These are phyloP conservation scores for Burhinus oedicnemus DNA, from an alignment of 2,113 vertebrate species.

Conservation along the genomic window DNA sequence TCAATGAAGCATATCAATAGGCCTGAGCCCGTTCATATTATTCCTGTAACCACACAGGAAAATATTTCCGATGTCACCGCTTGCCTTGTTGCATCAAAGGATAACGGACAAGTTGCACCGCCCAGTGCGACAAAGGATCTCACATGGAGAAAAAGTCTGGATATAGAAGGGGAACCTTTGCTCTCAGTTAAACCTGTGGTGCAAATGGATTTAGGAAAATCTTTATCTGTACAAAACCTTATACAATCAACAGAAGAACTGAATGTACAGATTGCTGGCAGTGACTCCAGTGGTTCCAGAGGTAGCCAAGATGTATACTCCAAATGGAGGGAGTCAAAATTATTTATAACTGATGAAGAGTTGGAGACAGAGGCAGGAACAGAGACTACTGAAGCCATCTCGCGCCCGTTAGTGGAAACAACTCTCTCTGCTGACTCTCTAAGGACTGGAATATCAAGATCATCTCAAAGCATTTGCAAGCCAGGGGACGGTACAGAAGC, in stretches of 20 bases:
- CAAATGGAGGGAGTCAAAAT: constrained; percentile 91
- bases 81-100: constrained; percentile 81
- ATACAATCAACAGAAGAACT: constrained; percentile 83
- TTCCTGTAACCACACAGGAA: constrained; percentile 78
- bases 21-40: constrained; percentile 75
- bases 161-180: constrained; percentile 86
- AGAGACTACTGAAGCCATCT: constrained; percentile 81
- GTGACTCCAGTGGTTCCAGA: constrained; percentile 85
- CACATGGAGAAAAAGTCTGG: constrained; percentile 88
- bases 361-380: constrained; percentile 77
- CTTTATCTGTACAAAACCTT: constrained; percentile 93
- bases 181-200: constrained; percentile 76
- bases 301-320: constrained; percentile 80
- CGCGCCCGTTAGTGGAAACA: constrained; percentile 76
- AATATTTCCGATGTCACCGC: constrained; percentile 78
- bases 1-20: constrained; percentile 77
- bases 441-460: constrained; percentile 85
- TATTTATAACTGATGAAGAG: constrained; percentile 94
- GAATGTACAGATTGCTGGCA: constrained; percentile 83
- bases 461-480: constrained; percentile 81
- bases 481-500: constrained; percentile 82
- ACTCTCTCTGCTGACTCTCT: constrained; percentile 85
- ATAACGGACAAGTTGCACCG: constrained; percentile 76
- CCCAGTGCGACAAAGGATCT: constrained; percentile 80
- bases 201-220: constrained; percentile 85